These are phyloP conservation scores for Thalpophila matura DNA, from an alignment of 2,888 invertebrate genomes.

Conservation along the genomic window DNA sequence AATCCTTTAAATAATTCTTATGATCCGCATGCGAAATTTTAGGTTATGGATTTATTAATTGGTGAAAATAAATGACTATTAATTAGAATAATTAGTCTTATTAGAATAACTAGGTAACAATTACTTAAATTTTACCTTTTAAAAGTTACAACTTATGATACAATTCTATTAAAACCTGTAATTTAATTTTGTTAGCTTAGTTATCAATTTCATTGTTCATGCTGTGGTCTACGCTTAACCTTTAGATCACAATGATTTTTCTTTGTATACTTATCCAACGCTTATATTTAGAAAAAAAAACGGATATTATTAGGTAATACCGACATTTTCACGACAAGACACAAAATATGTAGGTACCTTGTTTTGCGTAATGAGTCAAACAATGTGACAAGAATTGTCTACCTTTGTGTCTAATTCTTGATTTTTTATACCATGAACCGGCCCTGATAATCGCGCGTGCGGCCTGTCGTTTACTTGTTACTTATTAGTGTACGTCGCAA, in stretches of 20 bases:
- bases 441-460: slow-evolving; percentile 56
- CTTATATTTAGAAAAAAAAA: too few species aligned
- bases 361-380: slow-evolving; percentile 46
- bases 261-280: too few species aligned
- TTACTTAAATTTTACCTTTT: too few species aligned
- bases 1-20: slow-evolving; percentile 17
- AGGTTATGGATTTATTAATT: neutral
- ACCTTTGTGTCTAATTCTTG: slow-evolving; percentile 50
- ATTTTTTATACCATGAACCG: slow-evolving; percentile 39
- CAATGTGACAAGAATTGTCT: slow-evolving; percentile 50
- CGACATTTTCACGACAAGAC: slow-evolving; percentile 37
- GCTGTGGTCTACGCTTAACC: too few species aligned
- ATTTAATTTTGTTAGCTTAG: too few species aligned
- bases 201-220: too few species aligned
- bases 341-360: slow-evolving; percentile 16
- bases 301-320: slow-evolving; percentile 13
- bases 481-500: slow-evolving; percentile 54
- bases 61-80: neutral
- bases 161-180: too few species aligned
- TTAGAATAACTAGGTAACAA: too few species aligned
- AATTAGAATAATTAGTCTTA: too few species aligned
- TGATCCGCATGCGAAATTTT: neutral
- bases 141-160: too few species aligned
- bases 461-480: slow-evolving; percentile 57
- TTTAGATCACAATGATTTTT: too few species aligned